Percentiles rank a stretch among this genome's conserved stretches.
phyloP scores from a whole-genome alignment of 64 coral and sea anemone genomes.

The Anthopleura sola region DNA sequence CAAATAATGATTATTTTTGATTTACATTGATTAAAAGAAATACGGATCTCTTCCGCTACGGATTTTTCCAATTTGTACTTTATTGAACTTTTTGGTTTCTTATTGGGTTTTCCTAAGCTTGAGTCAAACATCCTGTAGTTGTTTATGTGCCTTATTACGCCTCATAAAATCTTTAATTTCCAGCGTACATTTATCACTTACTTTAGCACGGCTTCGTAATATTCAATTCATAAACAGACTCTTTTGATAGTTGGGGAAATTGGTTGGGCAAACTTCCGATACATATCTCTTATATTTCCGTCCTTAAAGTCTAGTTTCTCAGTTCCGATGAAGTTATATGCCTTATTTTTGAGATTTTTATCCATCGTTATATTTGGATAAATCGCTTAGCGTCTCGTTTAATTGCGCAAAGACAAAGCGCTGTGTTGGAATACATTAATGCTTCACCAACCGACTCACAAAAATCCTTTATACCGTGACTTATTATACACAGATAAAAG shows the following conservation, averaged over 20 bases:
- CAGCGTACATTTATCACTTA: not conserved
- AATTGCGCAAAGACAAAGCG: constrained; percentile 8
- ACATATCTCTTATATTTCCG: not conserved
- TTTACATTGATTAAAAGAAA: not conserved
- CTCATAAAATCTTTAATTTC: constrained; percentile 9
- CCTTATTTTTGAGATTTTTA: not conserved
- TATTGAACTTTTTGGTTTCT: not conserved
- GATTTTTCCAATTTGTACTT: constrained; percentile 7
- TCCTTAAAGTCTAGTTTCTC: not conserved
- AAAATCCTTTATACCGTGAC: not conserved
- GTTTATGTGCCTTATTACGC: not conserved
- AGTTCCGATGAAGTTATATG: not conserved
- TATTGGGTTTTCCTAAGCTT: constrained; percentile 6
- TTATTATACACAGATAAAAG: constrained; percentile 19
- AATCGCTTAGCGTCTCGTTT: not conserved
- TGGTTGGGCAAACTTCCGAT: not conserved
- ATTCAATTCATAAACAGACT: not conserved
- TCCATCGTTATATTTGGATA: not conserved
- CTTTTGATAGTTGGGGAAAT: not conserved
- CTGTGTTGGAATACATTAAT: constrained; percentile 7
- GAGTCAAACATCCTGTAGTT: not conserved
- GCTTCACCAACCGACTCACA: not conserved
- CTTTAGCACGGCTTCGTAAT: not conserved
- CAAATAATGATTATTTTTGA: not conserved
- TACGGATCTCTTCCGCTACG: not conserved